phyloP scores from a whole-genome alignment of 1,140 invertebrate species.

The Leptestheria dahalacensis region DNA sequence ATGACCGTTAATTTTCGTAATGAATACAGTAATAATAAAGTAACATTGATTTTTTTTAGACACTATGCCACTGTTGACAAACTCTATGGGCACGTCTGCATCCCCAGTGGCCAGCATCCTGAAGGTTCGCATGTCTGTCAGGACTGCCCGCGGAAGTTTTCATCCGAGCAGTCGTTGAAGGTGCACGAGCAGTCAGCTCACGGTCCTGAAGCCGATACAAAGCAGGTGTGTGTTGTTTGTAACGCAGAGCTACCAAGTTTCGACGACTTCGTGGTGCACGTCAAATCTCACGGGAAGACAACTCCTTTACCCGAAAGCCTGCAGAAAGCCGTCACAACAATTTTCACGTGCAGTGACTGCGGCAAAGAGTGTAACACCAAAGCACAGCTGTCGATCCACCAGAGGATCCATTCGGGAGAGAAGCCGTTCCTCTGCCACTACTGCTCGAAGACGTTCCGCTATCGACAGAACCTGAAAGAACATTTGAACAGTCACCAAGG shows the following conservation, averaged over 20 bases:
- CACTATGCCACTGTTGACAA: constrained; percentile 4
- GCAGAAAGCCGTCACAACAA: background rate
- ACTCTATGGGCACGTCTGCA: constrained; percentile 2
- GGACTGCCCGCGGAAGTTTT: constrained; percentile 1
- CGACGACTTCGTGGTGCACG: constrained; percentile 1
- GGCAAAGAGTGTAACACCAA: constrained; percentile 34
- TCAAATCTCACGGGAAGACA: constrained; percentile 1
- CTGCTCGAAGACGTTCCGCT: constrained; percentile 18
- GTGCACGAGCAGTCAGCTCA: background rate
- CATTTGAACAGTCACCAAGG: constrained; percentile 21
- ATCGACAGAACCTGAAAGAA: constrained; percentile 18
- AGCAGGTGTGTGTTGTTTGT: constrained; percentile 2
- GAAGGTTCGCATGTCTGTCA: background rate
- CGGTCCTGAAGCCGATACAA: background rate
- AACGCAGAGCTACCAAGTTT: background rate
- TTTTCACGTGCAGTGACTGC: constrained; percentile 29
- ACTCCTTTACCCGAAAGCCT: background rate
- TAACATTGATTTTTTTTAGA: background rate
- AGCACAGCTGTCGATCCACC: constrained; percentile 41
- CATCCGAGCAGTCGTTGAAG: background rate
- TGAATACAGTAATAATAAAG: no score
- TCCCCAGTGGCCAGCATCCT: constrained; percentile 5
- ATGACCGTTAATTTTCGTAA: no score
- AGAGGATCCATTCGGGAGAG: constrained; percentile 38
- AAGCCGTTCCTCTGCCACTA: constrained; percentile 32